These are phyloP conservation scores for Lottia scabra DNA, from an alignment of 2,888 invertebrate species.

Conservation along the genomic window DNA sequence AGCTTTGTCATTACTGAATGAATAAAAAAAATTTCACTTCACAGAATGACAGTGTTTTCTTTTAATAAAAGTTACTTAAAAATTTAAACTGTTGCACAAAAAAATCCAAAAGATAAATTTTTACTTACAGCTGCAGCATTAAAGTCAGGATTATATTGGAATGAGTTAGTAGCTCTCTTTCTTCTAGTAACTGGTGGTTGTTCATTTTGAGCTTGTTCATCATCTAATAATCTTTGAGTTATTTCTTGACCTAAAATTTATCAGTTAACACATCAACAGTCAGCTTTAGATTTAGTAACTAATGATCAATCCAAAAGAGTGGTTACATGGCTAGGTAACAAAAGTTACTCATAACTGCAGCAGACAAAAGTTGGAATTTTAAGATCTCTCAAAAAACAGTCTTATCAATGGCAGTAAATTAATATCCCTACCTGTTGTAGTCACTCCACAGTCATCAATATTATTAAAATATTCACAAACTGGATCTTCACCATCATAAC, in stretches of 20 bases:
- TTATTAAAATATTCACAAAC: slow-evolving; percentile 22
- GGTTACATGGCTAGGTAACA: no score
- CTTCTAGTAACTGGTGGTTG: neutral
- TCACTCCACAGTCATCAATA: slow-evolving; percentile 30
- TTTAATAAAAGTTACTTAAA: no score
- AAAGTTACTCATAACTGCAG: no score
- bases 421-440: slow-evolving; percentile 16
- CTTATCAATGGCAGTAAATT: neutral
- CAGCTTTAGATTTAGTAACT: no score
- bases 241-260: slow-evolving; percentile 23
- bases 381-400: no score
- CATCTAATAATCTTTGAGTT: slow-evolving; percentile 19
- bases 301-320: no score
- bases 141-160: slow-evolving; percentile 18
- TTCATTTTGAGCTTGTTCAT: neutral
- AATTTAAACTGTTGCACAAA: no score
- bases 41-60: no score
- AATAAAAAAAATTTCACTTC: no score
- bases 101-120: neutral
- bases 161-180: neutral
- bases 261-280: neutral
- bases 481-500: slow-evolving; percentile 12
- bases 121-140: slow-evolving; percentile 12
- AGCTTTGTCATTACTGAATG: no score
- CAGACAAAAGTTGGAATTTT: no score